A percentile compares a stretch with the other conserved stretches of the same genome.
Conservation (phyloP, 2,113 vertebrate species). For the Eudyptes chrysolophus region DNA sequence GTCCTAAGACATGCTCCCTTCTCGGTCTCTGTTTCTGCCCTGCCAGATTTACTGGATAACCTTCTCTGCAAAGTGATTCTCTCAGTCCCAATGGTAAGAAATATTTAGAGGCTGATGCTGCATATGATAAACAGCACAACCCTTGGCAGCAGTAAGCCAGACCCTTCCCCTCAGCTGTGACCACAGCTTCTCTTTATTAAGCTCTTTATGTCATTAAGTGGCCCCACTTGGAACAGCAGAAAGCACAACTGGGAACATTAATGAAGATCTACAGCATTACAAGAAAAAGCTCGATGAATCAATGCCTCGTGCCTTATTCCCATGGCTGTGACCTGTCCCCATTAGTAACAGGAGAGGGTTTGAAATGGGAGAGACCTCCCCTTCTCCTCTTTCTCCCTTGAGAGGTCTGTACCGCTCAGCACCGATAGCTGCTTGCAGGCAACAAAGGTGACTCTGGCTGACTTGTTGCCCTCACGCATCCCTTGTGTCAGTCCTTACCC, state of each 20-base stretch:
- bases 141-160: background rate
- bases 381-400: background rate
- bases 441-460: background rate
- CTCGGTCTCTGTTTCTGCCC: background rate
- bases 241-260: constrained; percentile 39
- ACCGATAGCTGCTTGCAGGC: background rate
- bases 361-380: constrained; percentile 16
- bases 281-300: constrained; percentile 64
- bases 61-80: background rate
- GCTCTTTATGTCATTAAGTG: constrained; percentile 52
- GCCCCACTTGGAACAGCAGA: constrained; percentile 20
- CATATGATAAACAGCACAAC: background rate
- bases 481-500: background rate
- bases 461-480: background rate
- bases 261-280: constrained; percentile 70
- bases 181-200: constrained; percentile 47
- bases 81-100: background rate
- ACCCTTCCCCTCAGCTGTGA: constrained; percentile 19
- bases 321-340: constrained; percentile 13
- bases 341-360: constrained; percentile 35
- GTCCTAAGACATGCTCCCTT: background rate
- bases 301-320: background rate
- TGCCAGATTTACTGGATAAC: background rate
- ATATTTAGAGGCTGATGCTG: background rate
- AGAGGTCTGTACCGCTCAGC: background rate